Base-by-base conservation (phyloP, 2,797 vertebrate genomes). In the Chiroxiphia lanceolata region DNA sequence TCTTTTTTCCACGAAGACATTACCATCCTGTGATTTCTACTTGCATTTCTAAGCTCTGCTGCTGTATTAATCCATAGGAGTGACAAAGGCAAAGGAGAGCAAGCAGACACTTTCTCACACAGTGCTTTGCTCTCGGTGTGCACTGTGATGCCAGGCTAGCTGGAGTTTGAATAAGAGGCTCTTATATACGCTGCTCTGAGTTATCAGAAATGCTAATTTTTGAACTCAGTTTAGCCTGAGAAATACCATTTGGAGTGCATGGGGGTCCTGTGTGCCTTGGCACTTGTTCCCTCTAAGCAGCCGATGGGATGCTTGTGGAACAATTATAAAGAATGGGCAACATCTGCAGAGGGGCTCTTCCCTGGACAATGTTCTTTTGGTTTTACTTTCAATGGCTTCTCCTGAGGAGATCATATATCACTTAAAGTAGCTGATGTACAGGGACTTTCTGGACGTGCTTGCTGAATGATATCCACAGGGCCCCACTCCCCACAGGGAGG, bases 141-240 rank as follows among this genome's bases (percentile, higher is more conserved):
- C 0, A 0, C 48, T n/a, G 61, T 7, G 10, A 2, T 1, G 4
- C 22, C 44, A 38, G n/a, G 44, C 29, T 34, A 14, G 57, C 67
- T 86, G 80, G 42, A 16, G 42, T 29, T 54, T 25, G 60, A 29
- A 13, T 23, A 19, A 23, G 8, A 64, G 51, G 51, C 53, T 83
- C 59, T 60, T 57, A 5, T 20, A 48, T 17, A 48, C 40, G 36
- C 33, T 74, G 70, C 79, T 45, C 45, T 15, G 68, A 54, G 17
- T 47, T 81, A 40, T 2, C 22, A 69, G 45, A 57, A 91, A 74
- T 59, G 64, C n/a, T 74, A 3, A 25, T 70, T 60, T 67, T 67
- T 78, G 13, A 57, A 47, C 48, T 59, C 3, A 70, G 14, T 69
- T 63, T 54, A 56, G 29, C 18, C 60, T 71, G 61, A n/a, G 65